A percentile compares a stretch with the other conserved stretches of the same genome.
These are phyloP conservation scores for Lepeophtheirus salmonis DNA, from an alignment of 1,140 invertebrate species.

Conservation along the genomic window DNA sequence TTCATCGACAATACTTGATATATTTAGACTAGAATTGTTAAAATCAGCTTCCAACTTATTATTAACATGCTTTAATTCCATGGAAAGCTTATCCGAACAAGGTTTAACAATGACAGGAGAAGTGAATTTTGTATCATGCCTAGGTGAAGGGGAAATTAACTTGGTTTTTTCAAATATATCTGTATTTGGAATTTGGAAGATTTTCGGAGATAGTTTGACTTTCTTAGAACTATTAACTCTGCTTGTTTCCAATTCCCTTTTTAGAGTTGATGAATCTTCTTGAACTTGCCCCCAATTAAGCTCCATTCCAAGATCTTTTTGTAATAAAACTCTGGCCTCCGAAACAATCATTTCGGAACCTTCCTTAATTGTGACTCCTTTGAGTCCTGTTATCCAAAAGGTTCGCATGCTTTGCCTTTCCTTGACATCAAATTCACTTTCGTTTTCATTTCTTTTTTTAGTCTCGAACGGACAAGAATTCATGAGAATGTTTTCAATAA, in stretches of 20 bases:
- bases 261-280: too few species aligned
- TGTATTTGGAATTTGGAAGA: slow-evolving; percentile 11
- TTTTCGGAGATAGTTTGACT: neutral
- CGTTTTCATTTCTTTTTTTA: slow-evolving; percentile 23
- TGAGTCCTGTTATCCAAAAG: slow-evolving; percentile 62
- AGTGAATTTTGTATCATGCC: too few species aligned
- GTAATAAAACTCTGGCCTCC: slow-evolving; percentile 45
- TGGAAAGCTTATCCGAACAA: too few species aligned
- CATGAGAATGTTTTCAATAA: slow-evolving; percentile 53
- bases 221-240: neutral
- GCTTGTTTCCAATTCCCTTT: slow-evolving; percentile 8
- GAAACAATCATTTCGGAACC: slow-evolving; percentile 56
- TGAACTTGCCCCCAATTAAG: slow-evolving; percentile 22
- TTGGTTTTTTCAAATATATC: slow-evolving; percentile 9
- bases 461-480: slow-evolving; percentile 47
- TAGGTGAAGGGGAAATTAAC: slow-evolving; percentile 11
- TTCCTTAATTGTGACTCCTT: slow-evolving; percentile 56
- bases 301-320: slow-evolving; percentile 34
- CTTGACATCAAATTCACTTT: slow-evolving; percentile 43
- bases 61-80: too few species aligned
- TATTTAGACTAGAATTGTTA: neutral
- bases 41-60: neutral
- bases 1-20: neutral
- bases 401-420: slow-evolving; percentile 43
- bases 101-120: too few species aligned